Evolutionary conservation across 2,888 invertebrate genomes (phyloP), one percentile per base, ranked within the genome.

Genomic region (Caenorhabditis parvicauda): DNA sequence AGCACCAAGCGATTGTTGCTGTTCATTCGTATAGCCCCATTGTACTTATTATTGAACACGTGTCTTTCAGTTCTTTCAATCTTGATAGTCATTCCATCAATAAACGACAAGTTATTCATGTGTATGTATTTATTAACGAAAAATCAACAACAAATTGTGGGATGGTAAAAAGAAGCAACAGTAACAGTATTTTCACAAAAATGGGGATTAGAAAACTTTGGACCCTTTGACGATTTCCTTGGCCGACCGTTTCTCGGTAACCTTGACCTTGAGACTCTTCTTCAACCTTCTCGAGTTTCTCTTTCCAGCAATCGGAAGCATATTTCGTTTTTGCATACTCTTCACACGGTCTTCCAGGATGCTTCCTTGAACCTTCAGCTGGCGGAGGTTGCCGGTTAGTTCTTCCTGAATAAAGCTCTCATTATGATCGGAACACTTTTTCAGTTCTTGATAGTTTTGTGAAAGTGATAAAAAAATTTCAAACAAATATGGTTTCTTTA

Each of bases 321-420:
- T 65, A 21, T 70, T 70, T 49, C 70, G 41, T 51, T 63, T 47
- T 50, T 67, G 70, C 49, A 70, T 24, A 45, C 65, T 65, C 56
- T 70, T 70, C 58, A 67, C 54, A 19, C 70, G 54, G 51, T 70
- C 70, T 2, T 55, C 50, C 17, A 70, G 41, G 1, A 70, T 50
- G 52, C 59, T 65, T 58, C 70, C 70, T 41, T 70, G 70, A 9
- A 65, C 63, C 28, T 65, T 65, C 49, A 70, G 37, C 43, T 58
- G 48, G 4, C 70, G 54, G 6, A 70, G 45, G 14, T 28, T 47
- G 12, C 58, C 65, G 5, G 65, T 48, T 24, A 70, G 49, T 32
- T 70, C 70, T 38, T 67, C 67, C 45, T 67, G 29, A 45, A 49
- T 17, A 29, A 38, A 3, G 12, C 25, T 27, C 1, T 45, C 25